A percentile compares a stretch with the other conserved stretches of the same genome.
Conservation (phyloP, 92 coral and sea anemone genomes). For the Parazoanthus darwini region DNA sequence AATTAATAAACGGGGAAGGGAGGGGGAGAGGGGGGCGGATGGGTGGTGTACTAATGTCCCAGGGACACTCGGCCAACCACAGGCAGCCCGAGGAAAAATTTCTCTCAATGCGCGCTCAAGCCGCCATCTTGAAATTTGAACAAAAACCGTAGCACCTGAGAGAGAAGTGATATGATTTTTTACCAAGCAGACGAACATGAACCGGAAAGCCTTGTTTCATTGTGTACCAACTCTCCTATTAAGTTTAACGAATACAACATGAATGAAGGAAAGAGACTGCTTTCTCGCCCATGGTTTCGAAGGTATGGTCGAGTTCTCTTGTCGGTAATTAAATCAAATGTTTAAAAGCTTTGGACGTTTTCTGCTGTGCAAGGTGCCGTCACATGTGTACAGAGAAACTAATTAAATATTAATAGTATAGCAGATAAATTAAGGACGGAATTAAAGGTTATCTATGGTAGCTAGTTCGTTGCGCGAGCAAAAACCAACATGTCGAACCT, state of each 20-base stretch:
- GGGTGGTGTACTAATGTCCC: background rate
- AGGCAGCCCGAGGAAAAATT: too few species aligned
- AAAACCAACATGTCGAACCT: background rate
- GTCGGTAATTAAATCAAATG: background rate
- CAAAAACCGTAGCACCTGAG: too few species aligned
- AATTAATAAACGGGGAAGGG: constrained; percentile 1
- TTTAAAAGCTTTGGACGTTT: background rate
- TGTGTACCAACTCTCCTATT: background rate
- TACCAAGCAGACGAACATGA: constrained; percentile 5
- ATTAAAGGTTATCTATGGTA: too few species aligned
- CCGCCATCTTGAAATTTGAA: background rate
- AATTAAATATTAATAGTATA: too few species aligned
- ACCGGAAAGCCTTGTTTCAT: background rate
- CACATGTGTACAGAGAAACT: background rate
- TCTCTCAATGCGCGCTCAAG: background rate
- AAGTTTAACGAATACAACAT: constrained; percentile 9
- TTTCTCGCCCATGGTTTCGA: constrained; percentile 15
- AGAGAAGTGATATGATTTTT: background rate
- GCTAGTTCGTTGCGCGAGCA: background rate
- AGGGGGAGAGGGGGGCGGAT: background rate
- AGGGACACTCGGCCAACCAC: too few species aligned
- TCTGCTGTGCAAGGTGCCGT: constrained; percentile 8
- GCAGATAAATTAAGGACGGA: too few species aligned
- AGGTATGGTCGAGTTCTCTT: constrained; percentile 6
- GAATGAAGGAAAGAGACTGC: constrained; percentile 14